Evolutionary conservation across 2,797 vertebrate genomes (phyloP).

Genomic region (Chloroceryle amazona): DNA sequence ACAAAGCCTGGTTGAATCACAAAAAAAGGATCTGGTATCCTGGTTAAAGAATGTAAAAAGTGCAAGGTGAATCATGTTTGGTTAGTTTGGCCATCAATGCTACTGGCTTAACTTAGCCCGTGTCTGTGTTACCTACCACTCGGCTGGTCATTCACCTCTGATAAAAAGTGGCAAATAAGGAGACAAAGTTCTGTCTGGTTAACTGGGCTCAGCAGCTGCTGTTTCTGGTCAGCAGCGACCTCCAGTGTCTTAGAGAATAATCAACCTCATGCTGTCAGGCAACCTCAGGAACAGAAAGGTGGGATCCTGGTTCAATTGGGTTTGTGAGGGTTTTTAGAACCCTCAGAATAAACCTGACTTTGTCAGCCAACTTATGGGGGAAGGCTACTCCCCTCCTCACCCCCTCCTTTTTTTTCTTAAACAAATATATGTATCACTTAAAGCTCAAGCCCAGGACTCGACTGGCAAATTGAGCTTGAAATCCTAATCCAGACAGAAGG

Average conservation of each 20-base stretch:
- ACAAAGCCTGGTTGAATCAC: background rate
- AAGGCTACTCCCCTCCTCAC: background rate
- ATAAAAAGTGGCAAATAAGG: rapidly evolving
- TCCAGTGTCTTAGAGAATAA: background rate
- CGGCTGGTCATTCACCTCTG: background rate
- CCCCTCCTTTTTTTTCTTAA: background rate
- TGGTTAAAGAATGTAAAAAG: background rate
- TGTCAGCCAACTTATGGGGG: background rate
- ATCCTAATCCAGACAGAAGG: background rate
- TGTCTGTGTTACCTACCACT: rapidly evolving
- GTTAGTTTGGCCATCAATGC: background rate
- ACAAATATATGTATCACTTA: background rate
- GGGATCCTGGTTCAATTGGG: background rate
- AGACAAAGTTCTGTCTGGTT: background rate
- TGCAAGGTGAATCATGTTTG: background rate
- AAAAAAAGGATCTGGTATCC: background rate
- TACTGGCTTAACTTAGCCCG: background rate
- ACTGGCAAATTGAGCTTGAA: background rate
- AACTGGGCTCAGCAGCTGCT: background rate
- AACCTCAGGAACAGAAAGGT: background rate
- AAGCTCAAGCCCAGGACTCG: background rate
- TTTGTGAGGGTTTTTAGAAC: rapidly evolving
- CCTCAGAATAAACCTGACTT: background rate
- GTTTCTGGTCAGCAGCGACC: conserved; percentile 35
- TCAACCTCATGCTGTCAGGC: background rate